phyloP scores from a whole-genome alignment of 2,113 vertebrate species.

The Puffinus mauretanicus region DNA sequence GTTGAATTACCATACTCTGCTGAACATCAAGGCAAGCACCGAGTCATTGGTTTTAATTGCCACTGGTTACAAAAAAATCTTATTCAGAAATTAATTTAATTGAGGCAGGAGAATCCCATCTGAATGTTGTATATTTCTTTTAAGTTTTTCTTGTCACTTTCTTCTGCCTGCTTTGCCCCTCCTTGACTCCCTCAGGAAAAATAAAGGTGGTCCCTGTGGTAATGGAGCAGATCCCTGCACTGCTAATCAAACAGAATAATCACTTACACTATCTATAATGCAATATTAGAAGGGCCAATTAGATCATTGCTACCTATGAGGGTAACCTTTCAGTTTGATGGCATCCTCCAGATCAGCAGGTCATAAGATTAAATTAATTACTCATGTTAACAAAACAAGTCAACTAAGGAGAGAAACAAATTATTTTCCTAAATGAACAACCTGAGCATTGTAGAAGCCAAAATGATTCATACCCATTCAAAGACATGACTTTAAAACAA shows the following conservation, averaged over 20 bases:
- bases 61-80: not conserved
- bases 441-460: not conserved
- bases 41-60: conserved; percentile 4
- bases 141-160: not conserved
- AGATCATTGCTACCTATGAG: not conserved
- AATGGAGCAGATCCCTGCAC: not conserved
- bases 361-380: not conserved
- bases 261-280: not conserved
- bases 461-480: not conserved
- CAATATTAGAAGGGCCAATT: not conserved
- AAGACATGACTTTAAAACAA: not conserved
- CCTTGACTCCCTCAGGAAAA: not conserved
- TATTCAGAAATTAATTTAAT: not conserved
- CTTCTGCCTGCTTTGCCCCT: not conserved
- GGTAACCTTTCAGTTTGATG: not conserved
- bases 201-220: not conserved
- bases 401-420: not conserved
- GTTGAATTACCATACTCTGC: not conserved
- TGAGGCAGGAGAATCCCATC: not conserved
- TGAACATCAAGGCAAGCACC: conserved; percentile 5
- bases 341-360: not conserved
- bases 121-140: not conserved
- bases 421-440: not conserved
- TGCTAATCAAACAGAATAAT: not conserved
- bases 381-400: not conserved